Evolutionary conservation across 2,113 vertebrate species (phyloP), one percentile per base, ranked within the genome.

Genomic region (Calyptomena viridis): DNA sequence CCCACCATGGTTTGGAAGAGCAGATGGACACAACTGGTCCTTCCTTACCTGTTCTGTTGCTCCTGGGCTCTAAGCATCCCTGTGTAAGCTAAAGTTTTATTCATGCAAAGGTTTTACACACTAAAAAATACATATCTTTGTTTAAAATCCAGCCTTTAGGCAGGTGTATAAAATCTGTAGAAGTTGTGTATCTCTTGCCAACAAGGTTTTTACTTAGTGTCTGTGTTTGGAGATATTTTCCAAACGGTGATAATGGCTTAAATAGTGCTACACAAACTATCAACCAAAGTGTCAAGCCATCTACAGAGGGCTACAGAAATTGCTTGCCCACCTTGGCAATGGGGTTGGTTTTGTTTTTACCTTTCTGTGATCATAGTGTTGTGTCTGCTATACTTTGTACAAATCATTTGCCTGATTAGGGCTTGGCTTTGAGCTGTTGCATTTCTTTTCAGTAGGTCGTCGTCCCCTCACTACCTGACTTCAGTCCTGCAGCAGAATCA

Each of bases 401-500:
- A 56, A 44, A 15, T 49, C 11, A 20, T 59, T 87, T 85, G 39
- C 44, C 33, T 88, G 9, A 20, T 39, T 17, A 68, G 9, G 31
- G 20, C 71, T 84, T 68, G 75, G 22, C 62, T 95, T 95, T 96
- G 87, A 69, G 68, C 87, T 83, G 56, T 69, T 95, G 50, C 79
- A 81, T 97, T 89, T 97, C 60, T 95, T 97, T 97, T 53, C 97
- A 99, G 99, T 98, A 98, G 98, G 97, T 99, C 99, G 39, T 98
- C 98, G 12, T 99, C 99, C 89, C 98, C 99, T 98, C 98, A 98
- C 81, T 99, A 99, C 97, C 97, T 99, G 93, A 98, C 93, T 74
- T 98, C 98, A 91, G 96, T 97, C 77, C 93, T 99, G 97, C 98
- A 99, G 96, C 99, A 99, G 98, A 98, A 92, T 58, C 98, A 98